Percentiles rank a stretch among this genome's conserved stretches.
Conservation (phyloP, 2,113 vertebrate species). For the zebrafish (Danio rerio) region GRCz12tu NC_133189.1:397001-397500, state of each 20-base stretch:
- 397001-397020: too few species aligned
- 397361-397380: neutral
- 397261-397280: too few species aligned
- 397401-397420: neutral
- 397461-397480: neutral
- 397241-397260: too few species aligned
- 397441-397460: neutral
- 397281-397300: too few species aligned
- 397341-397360: too few species aligned
- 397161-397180: neutral
- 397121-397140: neutral
- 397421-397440: neutral
- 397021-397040: too few species aligned
- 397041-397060: neutral
- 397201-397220: neutral
- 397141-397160: neutral
- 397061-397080: neutral
- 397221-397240: neutral
- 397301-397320: too few species aligned
- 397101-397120: neutral
- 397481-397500: neutral
- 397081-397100: neutral
- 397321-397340: too few species aligned
- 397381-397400: neutral
- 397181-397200: too few species aligned